Evolutionary conservation across 2,888 invertebrate genomes (phyloP), one percentile per base, ranked within the genome.

Genomic region (Psylliodes chrysocephalus): DNA sequence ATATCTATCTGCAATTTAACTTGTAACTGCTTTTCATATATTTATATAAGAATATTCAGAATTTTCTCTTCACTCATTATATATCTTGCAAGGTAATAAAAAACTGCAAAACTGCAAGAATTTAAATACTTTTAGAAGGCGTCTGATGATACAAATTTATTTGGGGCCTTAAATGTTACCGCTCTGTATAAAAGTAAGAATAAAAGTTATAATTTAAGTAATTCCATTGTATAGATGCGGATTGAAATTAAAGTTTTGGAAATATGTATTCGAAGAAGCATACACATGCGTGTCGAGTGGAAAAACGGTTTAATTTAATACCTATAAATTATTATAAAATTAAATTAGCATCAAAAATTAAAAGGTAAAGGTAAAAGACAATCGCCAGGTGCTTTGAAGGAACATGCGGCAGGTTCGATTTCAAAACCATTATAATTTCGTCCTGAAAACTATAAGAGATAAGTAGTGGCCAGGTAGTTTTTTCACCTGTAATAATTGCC

Each of bases 401-500:
- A 55, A 42, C 28, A 65, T 54, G 62, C 63, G 63, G 66, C 69
- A 63, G 67, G 67, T 65, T 69, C 69, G 67, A 69, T 69, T 69
- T 66, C 69, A 60, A 49, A 69, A 69, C 67, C 67, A 67, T 69
- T 67, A 65, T 69, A 69, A 70, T 70, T 68, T 64, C 54, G 64
- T 60, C 60, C 61, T 60, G 64, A 68, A 68, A 70, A 68, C 68
- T 66, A 68, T 68, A 60, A 60, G 69, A 68, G 68, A 70, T 62
- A 69, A 67, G 67, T 71, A 69, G 68, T 64, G 69, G 60, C 62
- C 73, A 73, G 73, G 73, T 72, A 72, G 69, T 70, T 67, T 67
- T 64, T 72, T 60, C 73, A 73, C 72, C 73, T 72, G 73, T 71
- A 66, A 60, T 72, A 70, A 73, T 71, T 63, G 71, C 69, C 71